Evolutionary conservation across 2,797 vertebrate genomes (phyloP), one percentile per base, ranked within the genome.

Genomic region (Phaenicophaeus curvirostris): DNA sequence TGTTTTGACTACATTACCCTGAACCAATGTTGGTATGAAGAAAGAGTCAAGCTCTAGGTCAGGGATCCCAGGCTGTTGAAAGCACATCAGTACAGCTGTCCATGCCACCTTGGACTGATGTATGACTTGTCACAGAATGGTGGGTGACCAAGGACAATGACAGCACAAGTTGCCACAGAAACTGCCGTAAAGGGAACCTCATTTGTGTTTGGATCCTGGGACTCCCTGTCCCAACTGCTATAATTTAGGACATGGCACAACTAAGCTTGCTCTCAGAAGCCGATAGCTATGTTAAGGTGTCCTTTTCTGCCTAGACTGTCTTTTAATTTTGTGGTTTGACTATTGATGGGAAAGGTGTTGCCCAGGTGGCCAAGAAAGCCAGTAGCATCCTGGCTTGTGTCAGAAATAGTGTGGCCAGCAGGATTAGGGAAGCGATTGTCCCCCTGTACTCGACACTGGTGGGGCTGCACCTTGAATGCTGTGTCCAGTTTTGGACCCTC

Each of bases 21-120:
- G 28, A 82, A 28, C 7, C 0, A 2, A 53, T 15, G 13, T 8
- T 35, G 24, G 7, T 37, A 44, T 71, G 67, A 85, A 79, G 89
- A 75, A 84, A 76, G n/a, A 74, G 20, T 48, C 31, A 15, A 82
- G 31, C 41, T 87, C 30, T 51, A 37, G 25, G 51, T 37, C 18
- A 23, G 65, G n/a, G 18, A 46, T 41, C 21, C 41, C 37, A 69
- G 30, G 42, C 77, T 84, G 44, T 4, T 68, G 54, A 39, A 74
- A 68, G 37, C 41, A 25, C 24, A 41, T 39, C 25, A 28, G 20
- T 63, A 35, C 20, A 37, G 58, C 25, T 59, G 28, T 39, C 50
- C 1, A 2, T 18, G 6, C 30, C 59, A 54, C 23, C 44, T 37
- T 10, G n/a, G 65, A 63, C 13, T 2, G 0, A 15, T 28, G 25